phyloP scores from a whole-genome alignment of 2,888 invertebrate species.

The Microctonus brassicae region DNA sequence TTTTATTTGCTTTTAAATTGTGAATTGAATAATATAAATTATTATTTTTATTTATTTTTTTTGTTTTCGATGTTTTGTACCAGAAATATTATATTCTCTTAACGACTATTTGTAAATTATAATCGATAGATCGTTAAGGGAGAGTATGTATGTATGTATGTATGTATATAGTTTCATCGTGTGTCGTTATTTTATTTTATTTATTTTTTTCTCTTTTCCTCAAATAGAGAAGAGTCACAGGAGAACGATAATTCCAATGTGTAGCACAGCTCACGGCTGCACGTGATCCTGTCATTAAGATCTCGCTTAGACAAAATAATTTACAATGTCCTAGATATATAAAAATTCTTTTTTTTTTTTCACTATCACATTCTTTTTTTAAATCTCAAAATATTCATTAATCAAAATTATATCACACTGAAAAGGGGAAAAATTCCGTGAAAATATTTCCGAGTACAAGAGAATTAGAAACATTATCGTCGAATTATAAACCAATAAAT shows the following conservation, averaged over 20 bases:
- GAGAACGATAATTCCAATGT: conserved; percentile 27
- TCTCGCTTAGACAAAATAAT: conserved; percentile 36
- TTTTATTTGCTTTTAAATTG: neutral
- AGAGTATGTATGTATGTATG: too few relatives aligned
- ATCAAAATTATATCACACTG: neutral
- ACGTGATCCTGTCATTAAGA: conserved; percentile 48
- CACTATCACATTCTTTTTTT: neutral
- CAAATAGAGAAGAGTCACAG: neutral
- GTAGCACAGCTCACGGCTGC: neutral
- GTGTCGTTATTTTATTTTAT: neutral
- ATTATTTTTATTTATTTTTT: neutral
- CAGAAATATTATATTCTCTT: neutral
- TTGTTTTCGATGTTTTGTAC: too few relatives aligned
- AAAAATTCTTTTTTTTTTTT: neutral
- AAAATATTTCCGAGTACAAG: neutral
- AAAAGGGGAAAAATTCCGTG: neutral
- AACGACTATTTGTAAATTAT: neutral
- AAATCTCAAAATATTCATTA: neutral
- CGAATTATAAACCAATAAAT: neutral
- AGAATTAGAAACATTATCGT: conserved; percentile 10
- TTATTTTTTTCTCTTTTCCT: neutral
- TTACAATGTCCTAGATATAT: conserved; percentile 11
- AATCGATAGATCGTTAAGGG: neutral
- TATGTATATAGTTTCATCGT: too few relatives aligned
- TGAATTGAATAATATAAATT: neutral